Percentiles rank a stretch among this genome's conserved stretches.
Evolutionary conservation across 1,140 invertebrate genomes (phyloP).

Genomic region (Adelges cooleyi): DNA sequence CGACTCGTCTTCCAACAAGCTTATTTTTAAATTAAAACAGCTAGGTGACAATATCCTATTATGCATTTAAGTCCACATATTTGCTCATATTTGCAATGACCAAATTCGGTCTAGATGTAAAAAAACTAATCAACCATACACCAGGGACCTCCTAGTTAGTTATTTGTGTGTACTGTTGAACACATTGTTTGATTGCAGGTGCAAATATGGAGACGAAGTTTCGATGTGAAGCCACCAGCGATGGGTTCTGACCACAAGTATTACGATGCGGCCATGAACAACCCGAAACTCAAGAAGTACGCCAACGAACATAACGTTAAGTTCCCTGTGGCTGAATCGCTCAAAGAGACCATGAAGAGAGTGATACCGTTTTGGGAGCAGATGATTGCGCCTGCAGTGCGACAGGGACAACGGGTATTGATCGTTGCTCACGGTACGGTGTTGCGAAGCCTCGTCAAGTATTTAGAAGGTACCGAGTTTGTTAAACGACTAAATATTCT

Average conservation of each 20-base stretch:
- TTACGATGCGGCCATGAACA: slow-evolving; percentile 51
- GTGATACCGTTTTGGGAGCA: slow-evolving; percentile 56
- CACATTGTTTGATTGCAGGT: slow-evolving; percentile 36
- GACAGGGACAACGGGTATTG: slow-evolving; percentile 47
- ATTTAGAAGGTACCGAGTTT: slow-evolving; percentile 51
- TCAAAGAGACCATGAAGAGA: slow-evolving; percentile 50
- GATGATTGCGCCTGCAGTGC: slow-evolving; percentile 50
- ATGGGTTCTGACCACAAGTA: slow-evolving; percentile 73
- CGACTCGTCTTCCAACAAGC: too few species aligned
- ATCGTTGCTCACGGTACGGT: slow-evolving; percentile 62
- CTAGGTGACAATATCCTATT: too few species aligned
- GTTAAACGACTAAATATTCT: too few species aligned
- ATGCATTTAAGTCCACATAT: too few species aligned
- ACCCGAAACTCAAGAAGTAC: slow-evolving; percentile 35
- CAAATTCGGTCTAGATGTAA: too few species aligned
- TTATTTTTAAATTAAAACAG: too few species aligned
- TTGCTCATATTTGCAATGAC: too few species aligned
- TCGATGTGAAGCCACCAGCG: slow-evolving; percentile 78
- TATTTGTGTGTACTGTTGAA: too few species aligned
- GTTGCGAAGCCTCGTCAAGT: slow-evolving; percentile 55
- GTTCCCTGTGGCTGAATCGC: slow-evolving; percentile 54
- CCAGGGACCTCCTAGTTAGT: too few species aligned
- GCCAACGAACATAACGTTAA: slow-evolving; percentile 36
- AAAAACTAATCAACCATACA: too few species aligned
- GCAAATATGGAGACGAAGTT: slow-evolving; percentile 74